Evolutionary conservation across 1,140 invertebrate species (phyloP), one percentile per base, ranked within the genome.

Genomic region (Periplaneta americana): DNA sequence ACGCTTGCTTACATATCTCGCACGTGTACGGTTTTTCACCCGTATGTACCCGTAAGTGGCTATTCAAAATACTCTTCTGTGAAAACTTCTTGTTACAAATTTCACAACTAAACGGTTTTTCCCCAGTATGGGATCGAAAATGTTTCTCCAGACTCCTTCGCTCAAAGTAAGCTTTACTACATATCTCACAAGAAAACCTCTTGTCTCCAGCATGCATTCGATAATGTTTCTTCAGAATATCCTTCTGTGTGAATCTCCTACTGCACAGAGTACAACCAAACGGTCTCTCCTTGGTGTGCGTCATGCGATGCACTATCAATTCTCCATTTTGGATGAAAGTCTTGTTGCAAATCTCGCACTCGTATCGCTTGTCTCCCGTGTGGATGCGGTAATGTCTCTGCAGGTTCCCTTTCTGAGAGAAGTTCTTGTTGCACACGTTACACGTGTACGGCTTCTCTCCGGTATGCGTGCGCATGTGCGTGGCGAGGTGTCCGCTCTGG

Each of bases 341-440:
- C 84, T 91, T 91, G 13, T 88, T 89, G 84, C 91, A 92, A 80
- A 91, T 88, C 79, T 86, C 85, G 81, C 89, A 90, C 74, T 86
- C 84, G 83, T 89, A 90, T 76, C 83, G 84, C 80, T 86, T 87
- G 79, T 90, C 89, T 79, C 84, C 84, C 6, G 83, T 84, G 78
- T 85, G 84, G 13, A 85, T 87, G 79, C 86, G 86, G 39, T 86
- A 83, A 82, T 89, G 89, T 48, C 86, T 80, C 79, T 83, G 85
- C 75, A 88, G 83, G 66, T 86, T 88, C 5, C 85, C 85, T 28
- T 84, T 84, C 36, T 86, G 84, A 34, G 84, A 81, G 81, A 93
- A 93, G 6, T 89, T 87, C 83, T 93, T 92, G n/a, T 89, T 88
- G 84, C 92, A 93, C 34, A 91, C 87, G 37, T 86, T 84, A 84